Evolutionary conservation across 2,888 invertebrate species (phyloP).

Genomic region (Euspilapteryx auroguttella): DNA sequence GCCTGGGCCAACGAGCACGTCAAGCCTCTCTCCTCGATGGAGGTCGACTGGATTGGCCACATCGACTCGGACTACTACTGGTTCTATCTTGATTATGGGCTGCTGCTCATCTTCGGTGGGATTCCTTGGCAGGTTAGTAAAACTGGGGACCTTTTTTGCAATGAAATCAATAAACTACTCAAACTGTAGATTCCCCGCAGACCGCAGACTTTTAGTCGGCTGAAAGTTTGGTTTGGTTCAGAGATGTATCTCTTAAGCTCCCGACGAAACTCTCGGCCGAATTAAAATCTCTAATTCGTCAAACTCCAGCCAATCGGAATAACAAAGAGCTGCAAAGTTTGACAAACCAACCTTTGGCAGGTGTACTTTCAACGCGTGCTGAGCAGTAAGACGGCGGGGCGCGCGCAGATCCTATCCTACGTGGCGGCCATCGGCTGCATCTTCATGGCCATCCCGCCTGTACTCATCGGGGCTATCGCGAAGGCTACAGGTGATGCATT

Average conservation of each 20-base stretch:
- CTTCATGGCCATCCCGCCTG: constrained; percentile 96
- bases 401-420: constrained; percentile 93
- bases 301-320: too few relatives aligned
- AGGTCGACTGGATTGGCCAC: constrained; percentile 88
- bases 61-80: constrained; percentile 74
- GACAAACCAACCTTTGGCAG: too few relatives aligned
- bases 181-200: too few relatives aligned
- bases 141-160: not conserved
- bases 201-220: too few relatives aligned
- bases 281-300: too few relatives aligned
- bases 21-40: constrained; percentile 76
- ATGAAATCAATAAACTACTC: too few relatives aligned
- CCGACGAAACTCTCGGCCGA: too few relatives aligned
- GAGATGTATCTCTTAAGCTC: too few relatives aligned
- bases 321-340: too few relatives aligned
- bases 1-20: constrained; percentile 90
- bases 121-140: constrained; percentile 90
- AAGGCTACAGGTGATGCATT: constrained; percentile 91
- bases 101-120: constrained; percentile 91
- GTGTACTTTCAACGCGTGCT: constrained; percentile 98
- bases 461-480: constrained; percentile 96
- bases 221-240: too few relatives aligned
- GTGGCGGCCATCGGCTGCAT: constrained; percentile 96
- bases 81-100: constrained; percentile 84
- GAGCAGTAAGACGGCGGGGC: constrained; percentile 91